Evolutionary conservation across 2,888 invertebrate species (phyloP).

Genomic region (Epinotia ramella): DNA sequence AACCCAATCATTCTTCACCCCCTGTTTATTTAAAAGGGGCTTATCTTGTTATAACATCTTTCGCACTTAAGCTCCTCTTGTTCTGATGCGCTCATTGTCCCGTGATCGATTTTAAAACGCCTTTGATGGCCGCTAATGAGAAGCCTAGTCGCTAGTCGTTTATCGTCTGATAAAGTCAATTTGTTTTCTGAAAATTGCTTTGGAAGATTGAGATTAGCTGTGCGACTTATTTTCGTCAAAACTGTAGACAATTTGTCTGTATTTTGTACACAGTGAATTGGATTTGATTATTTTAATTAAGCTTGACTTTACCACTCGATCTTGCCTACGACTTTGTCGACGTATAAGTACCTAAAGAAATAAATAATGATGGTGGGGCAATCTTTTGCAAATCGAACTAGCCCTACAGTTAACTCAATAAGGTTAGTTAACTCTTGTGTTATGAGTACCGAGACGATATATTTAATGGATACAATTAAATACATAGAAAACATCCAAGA

Average conservation of each 20-base stretch:
- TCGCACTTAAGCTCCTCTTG: background rate
- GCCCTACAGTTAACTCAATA: too few species aligned
- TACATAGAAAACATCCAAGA: too few species aligned
- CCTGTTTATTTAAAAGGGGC: background rate
- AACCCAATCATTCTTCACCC: background rate
- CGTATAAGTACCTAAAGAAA: too few species aligned
- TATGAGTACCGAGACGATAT: too few species aligned
- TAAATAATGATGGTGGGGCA: too few species aligned
- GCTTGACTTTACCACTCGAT: too few species aligned
- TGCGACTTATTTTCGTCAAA: background rate
- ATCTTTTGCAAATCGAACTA: too few species aligned
- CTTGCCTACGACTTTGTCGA: too few species aligned
- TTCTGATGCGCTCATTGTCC: background rate
- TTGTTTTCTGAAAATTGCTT: conserved; percentile 25
- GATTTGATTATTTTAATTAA: too few species aligned
- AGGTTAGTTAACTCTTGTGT: too few species aligned
- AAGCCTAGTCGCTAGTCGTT: conserved; percentile 7
- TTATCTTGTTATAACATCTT: background rate
- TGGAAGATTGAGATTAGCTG: conserved; percentile 9
- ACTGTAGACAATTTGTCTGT: background rate
- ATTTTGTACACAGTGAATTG: background rate
- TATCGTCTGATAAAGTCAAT: conserved; percentile 26
- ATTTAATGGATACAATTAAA: too few species aligned
- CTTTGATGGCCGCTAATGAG: conserved; percentile 24
- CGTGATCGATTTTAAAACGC: conserved; percentile 25